phyloP scores from a whole-genome alignment of 2,888 invertebrate species.

The Plusia festucae region DNA sequence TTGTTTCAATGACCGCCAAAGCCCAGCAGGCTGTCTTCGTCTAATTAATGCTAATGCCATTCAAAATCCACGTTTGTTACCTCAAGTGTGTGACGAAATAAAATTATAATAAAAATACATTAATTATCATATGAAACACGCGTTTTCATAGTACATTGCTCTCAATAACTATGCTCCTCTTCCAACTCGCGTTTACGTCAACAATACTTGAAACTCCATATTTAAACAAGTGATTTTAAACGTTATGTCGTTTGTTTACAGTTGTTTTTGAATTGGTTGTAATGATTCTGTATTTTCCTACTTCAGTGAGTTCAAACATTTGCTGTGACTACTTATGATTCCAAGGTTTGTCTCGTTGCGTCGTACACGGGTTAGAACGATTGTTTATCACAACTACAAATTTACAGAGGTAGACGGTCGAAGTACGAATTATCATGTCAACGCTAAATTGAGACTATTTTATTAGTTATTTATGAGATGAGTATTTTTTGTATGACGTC shows the following conservation, averaged over 20 bases:
- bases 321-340: constrained; percentile 53
- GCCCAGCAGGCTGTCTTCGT: constrained; percentile 13
- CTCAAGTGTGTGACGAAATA: constrained; percentile 43
- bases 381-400: constrained; percentile 18
- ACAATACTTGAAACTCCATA: constrained; percentile 6
- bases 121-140: constrained; percentile 60
- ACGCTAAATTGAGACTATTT: constrained; percentile 31
- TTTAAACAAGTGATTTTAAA: constrained; percentile 23
- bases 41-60: constrained; percentile 51
- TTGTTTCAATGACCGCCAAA: constrained; percentile 21
- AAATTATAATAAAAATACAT: constrained; percentile 57
- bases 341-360: constrained; percentile 55
- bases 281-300: constrained; percentile 42
- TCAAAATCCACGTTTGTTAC: constrained; percentile 25
- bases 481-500: constrained; percentile 6
- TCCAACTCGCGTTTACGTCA: constrained; percentile 12
- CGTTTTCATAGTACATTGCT: constrained; percentile 46
- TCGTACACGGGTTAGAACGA: constrained; percentile 19
- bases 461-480: constrained; percentile 2
- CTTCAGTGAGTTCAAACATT: constrained; percentile 52
- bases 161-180: constrained; percentile 35
- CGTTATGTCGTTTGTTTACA: background rate
- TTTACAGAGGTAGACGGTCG: constrained; percentile 39
- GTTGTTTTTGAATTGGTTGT: constrained; percentile 16
- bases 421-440: constrained; percentile 39